Evolutionary conservation across 2,113 vertebrate species (phyloP).

Genomic region (Coracopsis vasa): DNA sequence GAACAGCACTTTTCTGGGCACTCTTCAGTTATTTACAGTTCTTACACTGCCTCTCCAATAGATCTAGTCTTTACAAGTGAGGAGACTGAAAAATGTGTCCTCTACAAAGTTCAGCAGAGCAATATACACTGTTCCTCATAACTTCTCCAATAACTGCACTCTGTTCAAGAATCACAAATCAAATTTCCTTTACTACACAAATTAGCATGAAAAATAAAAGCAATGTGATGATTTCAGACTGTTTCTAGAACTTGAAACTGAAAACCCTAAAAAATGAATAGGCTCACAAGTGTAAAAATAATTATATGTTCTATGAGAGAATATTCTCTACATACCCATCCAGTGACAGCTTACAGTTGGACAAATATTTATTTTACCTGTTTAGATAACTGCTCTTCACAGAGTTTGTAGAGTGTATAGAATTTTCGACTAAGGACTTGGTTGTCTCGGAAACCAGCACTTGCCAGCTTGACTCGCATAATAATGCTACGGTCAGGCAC

Average conservation of each 20-base stretch:
- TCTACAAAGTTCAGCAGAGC: background rate
- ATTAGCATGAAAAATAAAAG: background rate
- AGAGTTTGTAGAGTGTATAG: conserved; percentile 74
- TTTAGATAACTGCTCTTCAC: conserved; percentile 76
- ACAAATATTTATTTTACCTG: conserved; percentile 65
- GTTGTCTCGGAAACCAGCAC: conserved; percentile 75
- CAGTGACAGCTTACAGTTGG: background rate
- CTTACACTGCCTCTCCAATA: background rate
- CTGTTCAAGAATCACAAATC: background rate
- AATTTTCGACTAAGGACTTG: conserved; percentile 73
- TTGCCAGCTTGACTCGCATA: conserved; percentile 75
- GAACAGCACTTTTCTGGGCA: background rate
- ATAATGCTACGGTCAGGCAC: conserved; percentile 75
- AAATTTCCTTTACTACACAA: background rate
- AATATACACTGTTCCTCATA: background rate
- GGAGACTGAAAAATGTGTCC: background rate
- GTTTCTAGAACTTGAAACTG: background rate
- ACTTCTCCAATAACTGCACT: background rate
- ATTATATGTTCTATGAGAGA: background rate
- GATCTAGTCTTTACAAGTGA: background rate
- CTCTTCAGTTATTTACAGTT: background rate
- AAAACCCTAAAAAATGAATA: background rate
- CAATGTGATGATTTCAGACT: background rate
- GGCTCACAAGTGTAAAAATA: background rate
- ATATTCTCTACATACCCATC: background rate